Evolutionary conservation across 2,797 vertebrate species (phyloP), one percentile per base, ranked within the genome.

Genomic region (Neosilurus mollespiculum): DNA sequence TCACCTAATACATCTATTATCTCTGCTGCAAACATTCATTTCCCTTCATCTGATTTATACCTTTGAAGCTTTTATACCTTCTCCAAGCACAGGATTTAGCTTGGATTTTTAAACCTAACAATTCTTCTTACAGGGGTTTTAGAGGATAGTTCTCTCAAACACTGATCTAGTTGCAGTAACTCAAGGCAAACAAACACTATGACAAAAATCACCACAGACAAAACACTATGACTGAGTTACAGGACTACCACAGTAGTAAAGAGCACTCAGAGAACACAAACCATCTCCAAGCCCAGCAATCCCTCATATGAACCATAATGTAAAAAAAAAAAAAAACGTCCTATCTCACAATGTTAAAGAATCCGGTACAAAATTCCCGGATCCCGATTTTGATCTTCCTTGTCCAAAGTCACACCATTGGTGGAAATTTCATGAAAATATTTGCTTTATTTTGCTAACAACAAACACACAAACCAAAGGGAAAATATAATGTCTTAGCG

Each of bases 1-100:
- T 53, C 56, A 62, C 54, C n/a, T 78, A 18, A 37, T 18, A 20
- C 11, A 20, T 53, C 69, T 66, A 73, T 78, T 73, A 80, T 73
- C n/a, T 5, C 79, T 77, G 37, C 49, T 20, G 51, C 64, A 37
- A 70, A 70, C 56, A n/a, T 26, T 2, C 71, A 81, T 69, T 84
- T 61, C 83, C 65, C 11, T 54, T 64, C 22, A 78, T 81, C 75
- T 16, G 26, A 20, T 69, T 77, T 62, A 62, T 77, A 30, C 26
- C 80, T 78, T 65, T 53, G 30, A 65, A 14, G 43, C 24, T 30
- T 30, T 64, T 24, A 49, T 16, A 78, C n/a, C 14, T 34, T 49
- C 34, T n/a, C 3, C 34, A 43, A 77, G 56, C 72, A 58, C 75
- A 43, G 37, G 43, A 61, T 61, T 51, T 26, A 78, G 61, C 37